Evolutionary conservation across 2,797 vertebrate genomes (phyloP).

Genomic region (Glyptemys insculpta): DNA sequence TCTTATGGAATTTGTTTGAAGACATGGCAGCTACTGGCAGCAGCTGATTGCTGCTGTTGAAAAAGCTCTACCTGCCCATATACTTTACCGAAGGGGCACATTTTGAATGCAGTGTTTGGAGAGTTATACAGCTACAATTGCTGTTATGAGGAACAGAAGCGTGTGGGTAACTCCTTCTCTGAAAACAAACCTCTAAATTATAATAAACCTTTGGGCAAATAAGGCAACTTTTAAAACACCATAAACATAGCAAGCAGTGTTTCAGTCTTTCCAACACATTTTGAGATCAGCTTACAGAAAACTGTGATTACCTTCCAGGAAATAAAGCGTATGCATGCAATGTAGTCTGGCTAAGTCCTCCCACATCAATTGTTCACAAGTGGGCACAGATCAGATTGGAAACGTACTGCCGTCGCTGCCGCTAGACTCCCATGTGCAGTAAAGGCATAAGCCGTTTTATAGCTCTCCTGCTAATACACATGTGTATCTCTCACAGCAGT

Average conservation of each 20-base stretch:
- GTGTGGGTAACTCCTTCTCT: neutral
- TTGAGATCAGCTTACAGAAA: neutral
- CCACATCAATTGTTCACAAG: neutral
- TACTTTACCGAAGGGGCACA: neutral
- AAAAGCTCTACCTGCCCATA: neutral
- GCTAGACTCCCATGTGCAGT: neutral
- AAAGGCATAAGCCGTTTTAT: neutral
- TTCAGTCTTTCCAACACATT: neutral
- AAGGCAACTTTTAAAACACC: constrained; percentile 6
- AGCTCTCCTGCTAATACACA: neutral
- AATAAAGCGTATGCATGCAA: neutral
- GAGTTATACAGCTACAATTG: neutral
- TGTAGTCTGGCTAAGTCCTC: neutral
- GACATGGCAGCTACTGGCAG: neutral
- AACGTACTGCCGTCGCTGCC: neutral
- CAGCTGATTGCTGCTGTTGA: constrained; percentile 1
- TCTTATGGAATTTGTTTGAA: neutral
- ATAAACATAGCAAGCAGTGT: neutral
- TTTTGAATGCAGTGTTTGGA: neutral
- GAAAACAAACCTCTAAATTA: neutral
- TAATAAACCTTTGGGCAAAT: neutral
- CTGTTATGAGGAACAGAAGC: neutral
- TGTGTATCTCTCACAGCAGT: neutral
- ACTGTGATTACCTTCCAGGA: neutral
- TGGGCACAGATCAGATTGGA: neutral